Conservation (phyloP, 2,797 vertebrate species). For the Acipenser transmontanus region DNA sequence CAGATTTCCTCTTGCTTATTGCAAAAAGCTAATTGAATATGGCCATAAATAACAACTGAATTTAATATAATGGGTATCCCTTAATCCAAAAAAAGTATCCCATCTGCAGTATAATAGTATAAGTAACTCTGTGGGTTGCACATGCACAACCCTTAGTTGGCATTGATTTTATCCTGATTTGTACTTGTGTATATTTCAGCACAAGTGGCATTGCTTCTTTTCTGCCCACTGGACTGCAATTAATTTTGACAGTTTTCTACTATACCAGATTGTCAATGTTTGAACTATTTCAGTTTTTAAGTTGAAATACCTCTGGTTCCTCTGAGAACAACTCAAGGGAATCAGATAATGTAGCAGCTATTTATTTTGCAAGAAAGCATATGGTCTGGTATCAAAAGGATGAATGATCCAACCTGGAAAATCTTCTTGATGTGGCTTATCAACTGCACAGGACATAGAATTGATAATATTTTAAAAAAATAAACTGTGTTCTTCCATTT, state of each 20-base stretch:
- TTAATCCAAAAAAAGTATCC: too few species aligned
- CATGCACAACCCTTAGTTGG: too few species aligned
- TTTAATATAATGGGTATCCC: too few species aligned
- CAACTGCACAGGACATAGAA: slow-evolving; percentile 20
- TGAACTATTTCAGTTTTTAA: slow-evolving; percentile 37
- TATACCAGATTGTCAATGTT: slow-evolving; percentile 19
- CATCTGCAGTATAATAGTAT: too few species aligned
- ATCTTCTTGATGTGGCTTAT: slow-evolving; percentile 34
- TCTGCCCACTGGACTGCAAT: too few species aligned
- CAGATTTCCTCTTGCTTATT: too few species aligned
- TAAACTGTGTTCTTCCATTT: slow-evolving; percentile 29
- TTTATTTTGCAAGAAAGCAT: slow-evolving; percentile 44
- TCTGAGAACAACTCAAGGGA: slow-evolving; percentile 46
- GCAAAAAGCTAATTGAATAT: too few species aligned
- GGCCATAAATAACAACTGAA: too few species aligned
- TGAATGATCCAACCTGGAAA: slow-evolving; percentile 35
- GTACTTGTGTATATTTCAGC: too few species aligned
- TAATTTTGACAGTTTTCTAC: slow-evolving; percentile 24
- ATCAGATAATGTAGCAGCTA: slow-evolving; percentile 41
- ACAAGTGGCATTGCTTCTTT: too few species aligned
- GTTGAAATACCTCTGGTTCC: slow-evolving; percentile 44
- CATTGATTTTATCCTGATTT: too few species aligned
- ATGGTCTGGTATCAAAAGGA: slow-evolving; percentile 32
- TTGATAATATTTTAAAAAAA: slow-evolving; percentile 35
- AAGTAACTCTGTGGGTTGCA: too few species aligned